A percentile compares a stretch with the other conserved stretches of the same genome.
These are phyloP conservation scores for Phallusia fumigata DNA, from an alignment of 23 tunicate species.

Conservation along the genomic window DNA sequence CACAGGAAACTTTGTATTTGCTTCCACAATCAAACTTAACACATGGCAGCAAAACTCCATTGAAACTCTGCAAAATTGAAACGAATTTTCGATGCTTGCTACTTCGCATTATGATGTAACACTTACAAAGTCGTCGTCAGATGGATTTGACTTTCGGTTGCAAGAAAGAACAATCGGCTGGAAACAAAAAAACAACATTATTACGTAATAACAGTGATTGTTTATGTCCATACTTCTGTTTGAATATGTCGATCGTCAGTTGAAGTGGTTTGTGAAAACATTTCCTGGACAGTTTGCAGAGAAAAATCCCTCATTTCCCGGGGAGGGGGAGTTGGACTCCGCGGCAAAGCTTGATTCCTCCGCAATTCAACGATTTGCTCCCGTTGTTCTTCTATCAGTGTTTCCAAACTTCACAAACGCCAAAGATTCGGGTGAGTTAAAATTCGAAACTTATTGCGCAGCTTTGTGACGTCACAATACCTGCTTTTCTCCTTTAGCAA, in stretches of 20 bases:
- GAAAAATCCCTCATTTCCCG: slow-evolving; percentile 45
- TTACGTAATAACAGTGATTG: background rate
- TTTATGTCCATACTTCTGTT: slow-evolving; percentile 47
- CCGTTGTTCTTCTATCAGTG: slow-evolving; percentile 35
- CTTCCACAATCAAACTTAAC: slow-evolving; percentile 56
- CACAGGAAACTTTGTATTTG: slow-evolving; percentile 31
- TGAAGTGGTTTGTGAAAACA: slow-evolving; percentile 61
- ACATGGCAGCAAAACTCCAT: background rate
- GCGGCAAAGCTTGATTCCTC: slow-evolving; percentile 39
- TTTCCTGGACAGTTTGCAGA: slow-evolving; percentile 80
- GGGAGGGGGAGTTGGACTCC: slow-evolving; percentile 60
- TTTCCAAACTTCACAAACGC: slow-evolving; percentile 34
- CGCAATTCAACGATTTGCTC: slow-evolving; percentile 28
- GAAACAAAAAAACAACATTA: background rate
- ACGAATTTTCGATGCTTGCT: background rate
- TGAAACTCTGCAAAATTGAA: background rate
- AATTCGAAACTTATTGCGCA: no score
- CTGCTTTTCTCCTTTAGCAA: slow-evolving; percentile 69
- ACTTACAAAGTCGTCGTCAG: background rate
- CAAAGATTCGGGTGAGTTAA: no score
- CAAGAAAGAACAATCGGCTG: slow-evolving; percentile 31
- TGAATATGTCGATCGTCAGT: slow-evolving; percentile 27
- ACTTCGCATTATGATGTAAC: background rate
- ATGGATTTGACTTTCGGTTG: background rate
- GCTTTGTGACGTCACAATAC: background rate